Base-by-base conservation (phyloP, 2,797 vertebrate genomes). In the Centropyge bicolor region DNA sequence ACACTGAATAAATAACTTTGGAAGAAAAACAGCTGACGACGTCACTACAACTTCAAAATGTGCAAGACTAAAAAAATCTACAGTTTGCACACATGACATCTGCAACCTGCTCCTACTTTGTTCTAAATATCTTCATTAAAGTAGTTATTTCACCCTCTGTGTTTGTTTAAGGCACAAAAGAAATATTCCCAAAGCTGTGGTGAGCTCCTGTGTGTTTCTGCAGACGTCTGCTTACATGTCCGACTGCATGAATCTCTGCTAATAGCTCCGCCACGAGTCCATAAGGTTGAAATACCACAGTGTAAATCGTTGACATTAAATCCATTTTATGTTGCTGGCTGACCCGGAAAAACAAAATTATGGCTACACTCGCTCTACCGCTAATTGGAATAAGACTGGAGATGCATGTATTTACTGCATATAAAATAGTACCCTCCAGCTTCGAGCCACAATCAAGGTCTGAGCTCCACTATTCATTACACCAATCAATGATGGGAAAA, bases 301-400 rank as follows among this genome's bases (percentile, higher is more conserved):
- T 68, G 86, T 86, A 91, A 89, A 91, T 82, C 46, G 64, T 78
- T 89, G 89, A 93, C 85, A 74, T 88, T 88, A 92, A 94, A 94
- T 93, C 92, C 45, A 92, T 93, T 94, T 90, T 84, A 89, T 89
- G 89, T 84, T 84, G 52, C 40, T 52, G 75, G 62, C 81, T 76
- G 69, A 85, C 79, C 82, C 60, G 36, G 77, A 89, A 92, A 86
- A 91, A 89, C 81, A 43, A 86, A 90, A 81, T 82, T 68, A 85
- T 48, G 40, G 85, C 80, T 78, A 79, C 57, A 81, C 61, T 84
- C 79, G 87, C 90, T 90, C 87, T 94, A 86, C 60, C 60, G 48
- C 85, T 93, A 94, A 94, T 93, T 94, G 87, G 88, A 90, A 82
- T 79, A 82, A 88, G 72, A 83, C 78, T 63, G 60, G 72, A 85